Evolutionary conservation across 2,888 invertebrate species (phyloP).

Genomic region (Poecilobothrus nobilitatus): DNA sequence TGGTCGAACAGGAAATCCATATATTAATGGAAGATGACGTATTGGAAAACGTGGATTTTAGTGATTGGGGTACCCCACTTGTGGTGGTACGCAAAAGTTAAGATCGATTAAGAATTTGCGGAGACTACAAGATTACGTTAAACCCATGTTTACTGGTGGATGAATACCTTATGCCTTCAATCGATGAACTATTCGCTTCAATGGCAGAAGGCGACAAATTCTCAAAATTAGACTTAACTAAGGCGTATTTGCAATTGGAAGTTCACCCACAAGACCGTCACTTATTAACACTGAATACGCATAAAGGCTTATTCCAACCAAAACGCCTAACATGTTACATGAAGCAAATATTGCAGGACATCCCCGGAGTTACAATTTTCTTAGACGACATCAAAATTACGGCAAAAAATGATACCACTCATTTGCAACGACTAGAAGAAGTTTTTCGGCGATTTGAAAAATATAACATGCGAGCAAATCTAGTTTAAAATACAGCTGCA

Average conservation of each 20-base stretch:
- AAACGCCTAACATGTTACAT: slow-evolving; percentile 31
- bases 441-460: slow-evolving; percentile 25
- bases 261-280: slow-evolving; percentile 30
- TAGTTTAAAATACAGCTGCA: no score
- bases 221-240: slow-evolving; percentile 30
- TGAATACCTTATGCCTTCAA: slow-evolving; percentile 28
- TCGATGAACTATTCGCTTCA: slow-evolving; percentile 26
- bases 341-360: slow-evolving; percentile 27
- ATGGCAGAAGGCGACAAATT: slow-evolving; percentile 27
- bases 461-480: slow-evolving; percentile 28
- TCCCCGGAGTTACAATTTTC: slow-evolving; percentile 29
- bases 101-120: slow-evolving; percentile 26
- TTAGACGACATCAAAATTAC: slow-evolving; percentile 29
- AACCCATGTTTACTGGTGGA: slow-evolving; percentile 27
- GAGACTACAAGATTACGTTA: slow-evolving; percentile 27
- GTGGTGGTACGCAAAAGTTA: no score
- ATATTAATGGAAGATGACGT: slow-evolving; percentile 21
- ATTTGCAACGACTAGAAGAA: slow-evolving; percentile 25
- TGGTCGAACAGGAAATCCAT: slow-evolving; percentile 21
- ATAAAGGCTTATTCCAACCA: slow-evolving; percentile 32
- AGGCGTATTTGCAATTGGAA: slow-evolving; percentile 36
- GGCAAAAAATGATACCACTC: slow-evolving; percentile 25
- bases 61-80: no score
- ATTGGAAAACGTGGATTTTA: slow-evolving; percentile 23
- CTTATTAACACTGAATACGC: slow-evolving; percentile 33